These are phyloP conservation scores for Ceuthmochares aereus DNA, from an alignment of 2,113 vertebrate species.

Conservation along the genomic window DNA sequence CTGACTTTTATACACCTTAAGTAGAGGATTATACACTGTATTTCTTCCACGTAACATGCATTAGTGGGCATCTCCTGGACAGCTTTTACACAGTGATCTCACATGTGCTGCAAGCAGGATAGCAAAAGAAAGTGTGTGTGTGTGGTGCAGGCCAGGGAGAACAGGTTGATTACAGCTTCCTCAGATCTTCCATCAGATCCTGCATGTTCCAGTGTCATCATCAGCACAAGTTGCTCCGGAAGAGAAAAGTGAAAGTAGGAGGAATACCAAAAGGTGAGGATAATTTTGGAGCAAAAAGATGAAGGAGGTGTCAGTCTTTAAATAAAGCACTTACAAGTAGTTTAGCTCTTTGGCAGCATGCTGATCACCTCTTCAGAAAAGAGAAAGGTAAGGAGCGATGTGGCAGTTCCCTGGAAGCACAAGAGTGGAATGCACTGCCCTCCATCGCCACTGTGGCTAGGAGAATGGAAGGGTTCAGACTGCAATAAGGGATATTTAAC, in stretches of 20 bases:
- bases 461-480: background rate
- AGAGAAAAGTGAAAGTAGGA: background rate
- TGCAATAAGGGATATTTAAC: background rate
- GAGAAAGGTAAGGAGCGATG: background rate
- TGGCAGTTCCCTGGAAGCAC: background rate
- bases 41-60: background rate
- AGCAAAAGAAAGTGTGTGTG: background rate
- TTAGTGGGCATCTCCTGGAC: background rate
- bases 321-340: background rate
- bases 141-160: background rate
- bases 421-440: background rate
- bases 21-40: background rate
- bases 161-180: background rate
- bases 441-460: background rate
- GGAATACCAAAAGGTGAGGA: background rate
- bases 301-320: background rate
- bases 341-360: background rate
- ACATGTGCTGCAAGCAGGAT: background rate
- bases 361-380: background rate
- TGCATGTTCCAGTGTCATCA: background rate
- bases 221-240: background rate
- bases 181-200: background rate
- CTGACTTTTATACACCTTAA: background rate
- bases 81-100: background rate
- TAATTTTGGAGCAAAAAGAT: background rate